These are phyloP conservation scores for Alectura lathami DNA, from an alignment of 2,113 vertebrate genomes.

Conservation along the genomic window DNA sequence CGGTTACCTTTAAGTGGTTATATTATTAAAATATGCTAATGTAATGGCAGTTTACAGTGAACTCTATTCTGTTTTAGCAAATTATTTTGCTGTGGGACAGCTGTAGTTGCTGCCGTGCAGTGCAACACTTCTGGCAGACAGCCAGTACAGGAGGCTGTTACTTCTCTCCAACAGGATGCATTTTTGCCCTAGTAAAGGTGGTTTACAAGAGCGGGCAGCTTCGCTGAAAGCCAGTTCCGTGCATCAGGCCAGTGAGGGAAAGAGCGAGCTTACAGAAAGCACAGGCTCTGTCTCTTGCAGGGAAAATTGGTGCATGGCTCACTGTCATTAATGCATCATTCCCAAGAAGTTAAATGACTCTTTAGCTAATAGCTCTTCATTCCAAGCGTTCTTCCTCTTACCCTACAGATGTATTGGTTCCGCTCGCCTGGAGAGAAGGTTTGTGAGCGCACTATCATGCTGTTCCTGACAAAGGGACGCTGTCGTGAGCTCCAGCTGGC, in stretches of 20 bases:
- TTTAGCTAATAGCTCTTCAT: not conserved
- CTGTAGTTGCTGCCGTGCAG: not conserved
- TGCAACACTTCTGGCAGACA: not conserved
- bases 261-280: not conserved
- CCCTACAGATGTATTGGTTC: constrained; percentile 87
- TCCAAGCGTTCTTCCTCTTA: constrained; percentile 63
- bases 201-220: not conserved
- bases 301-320: not conserved
- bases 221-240: not conserved
- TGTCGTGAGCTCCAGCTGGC: constrained; percentile 72
- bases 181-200: not conserved
- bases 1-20: constrained; percentile 6
- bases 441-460: constrained; percentile 85
- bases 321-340: not conserved
- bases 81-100: not conserved
- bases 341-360: constrained; percentile 40
- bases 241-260: not conserved
- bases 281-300: not conserved
- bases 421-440: constrained; percentile 87
- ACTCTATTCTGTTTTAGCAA: constrained; percentile 10
- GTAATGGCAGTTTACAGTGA: constrained; percentile 24
- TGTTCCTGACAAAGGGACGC: constrained; percentile 79
- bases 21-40: constrained; percentile 48
- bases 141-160: not conserved
- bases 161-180: not conserved